Evolutionary conservation across 2,113 vertebrate genomes (phyloP).

Genomic region (Aldabrachelys gigantea): DNA sequence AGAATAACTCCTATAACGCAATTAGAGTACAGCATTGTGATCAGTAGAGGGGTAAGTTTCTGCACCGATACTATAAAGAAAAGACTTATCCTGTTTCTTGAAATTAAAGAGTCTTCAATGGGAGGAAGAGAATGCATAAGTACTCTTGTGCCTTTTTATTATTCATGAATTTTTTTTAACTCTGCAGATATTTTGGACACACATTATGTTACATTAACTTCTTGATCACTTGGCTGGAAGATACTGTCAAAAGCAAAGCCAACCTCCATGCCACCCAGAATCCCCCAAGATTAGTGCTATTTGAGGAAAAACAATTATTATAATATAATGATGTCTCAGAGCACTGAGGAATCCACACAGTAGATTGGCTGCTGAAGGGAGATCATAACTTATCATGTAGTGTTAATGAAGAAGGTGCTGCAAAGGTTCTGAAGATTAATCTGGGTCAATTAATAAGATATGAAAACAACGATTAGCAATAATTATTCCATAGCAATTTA

Average conservation of each 20-base stretch:
- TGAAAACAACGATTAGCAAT: background rate
- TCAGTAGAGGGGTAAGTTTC: background rate
- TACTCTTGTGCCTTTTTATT: background rate
- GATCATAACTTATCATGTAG: background rate
- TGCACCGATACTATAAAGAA: background rate
- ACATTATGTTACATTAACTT: background rate
- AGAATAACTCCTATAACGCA: background rate
- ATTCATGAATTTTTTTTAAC: background rate
- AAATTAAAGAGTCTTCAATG: background rate
- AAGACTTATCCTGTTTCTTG: background rate
- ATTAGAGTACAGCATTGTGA: background rate
- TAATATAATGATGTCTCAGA: background rate
- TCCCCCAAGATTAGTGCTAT: background rate
- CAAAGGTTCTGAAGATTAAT: background rate
- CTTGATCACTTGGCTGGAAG: background rate
- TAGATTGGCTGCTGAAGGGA: background rate
- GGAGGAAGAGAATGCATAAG: accelerated
- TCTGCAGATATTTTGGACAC: background rate
- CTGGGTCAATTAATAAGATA: background rate
- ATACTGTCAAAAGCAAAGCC: background rate
- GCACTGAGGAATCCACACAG: background rate
- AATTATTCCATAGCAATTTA: background rate
- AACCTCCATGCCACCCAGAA: accelerated
- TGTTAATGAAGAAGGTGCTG: background rate
- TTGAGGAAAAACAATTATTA: background rate